These are phyloP conservation scores for Gorilla gorilla DNA, from an alignment of 2,113 vertebrate species.

Conservation along the genomic window DNA sequence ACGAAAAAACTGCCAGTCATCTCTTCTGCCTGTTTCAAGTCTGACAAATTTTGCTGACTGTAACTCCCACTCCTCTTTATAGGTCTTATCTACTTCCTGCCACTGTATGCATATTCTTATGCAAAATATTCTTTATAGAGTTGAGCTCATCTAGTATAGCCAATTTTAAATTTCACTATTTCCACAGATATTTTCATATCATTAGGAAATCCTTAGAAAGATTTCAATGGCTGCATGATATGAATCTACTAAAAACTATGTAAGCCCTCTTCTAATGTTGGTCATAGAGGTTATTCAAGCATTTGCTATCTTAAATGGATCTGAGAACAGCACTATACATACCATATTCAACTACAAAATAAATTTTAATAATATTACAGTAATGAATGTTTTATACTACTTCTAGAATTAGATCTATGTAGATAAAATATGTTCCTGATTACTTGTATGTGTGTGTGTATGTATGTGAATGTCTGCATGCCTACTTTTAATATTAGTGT, in stretches of 20 bases:
- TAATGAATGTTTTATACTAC: neutral
- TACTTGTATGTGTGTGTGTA: neutral
- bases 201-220: neutral
- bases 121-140: neutral
- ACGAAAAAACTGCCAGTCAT: neutral
- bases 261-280: neutral
- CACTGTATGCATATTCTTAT: neutral
- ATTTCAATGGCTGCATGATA: neutral
- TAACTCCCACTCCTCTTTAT: neutral
- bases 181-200: neutral
- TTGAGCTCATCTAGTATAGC: neutral
- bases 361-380: neutral
- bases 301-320: neutral
- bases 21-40: neutral
- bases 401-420: neutral
- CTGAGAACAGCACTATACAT: neutral
- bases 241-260: neutral
- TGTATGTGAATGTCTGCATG: no score
- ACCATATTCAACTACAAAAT: neutral
- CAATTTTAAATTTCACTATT: neutral
- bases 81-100: neutral
- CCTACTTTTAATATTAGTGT: neutral
- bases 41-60: neutral
- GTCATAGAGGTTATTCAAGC: neutral
- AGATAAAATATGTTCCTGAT: neutral